These are phyloP conservation scores for Papilio protenor DNA, from an alignment of 2,888 invertebrate species.

Conservation along the genomic window DNA sequence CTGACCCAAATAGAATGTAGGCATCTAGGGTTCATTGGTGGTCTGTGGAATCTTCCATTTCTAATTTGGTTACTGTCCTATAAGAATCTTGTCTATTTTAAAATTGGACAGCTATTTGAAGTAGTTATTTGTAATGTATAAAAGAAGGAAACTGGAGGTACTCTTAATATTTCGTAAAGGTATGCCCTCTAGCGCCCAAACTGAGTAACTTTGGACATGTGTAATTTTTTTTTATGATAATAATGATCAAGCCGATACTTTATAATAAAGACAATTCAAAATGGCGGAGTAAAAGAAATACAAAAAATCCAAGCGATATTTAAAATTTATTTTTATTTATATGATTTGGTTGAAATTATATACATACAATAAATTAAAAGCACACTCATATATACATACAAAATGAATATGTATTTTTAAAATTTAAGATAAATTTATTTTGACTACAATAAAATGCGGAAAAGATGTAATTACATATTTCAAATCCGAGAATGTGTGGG, in stretches of 20 bases:
- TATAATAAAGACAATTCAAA: too few relatives aligned
- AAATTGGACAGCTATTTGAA: neutral
- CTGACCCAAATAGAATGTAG: constrained; percentile 36
- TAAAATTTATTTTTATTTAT: neutral
- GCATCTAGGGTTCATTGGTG: constrained; percentile 3
- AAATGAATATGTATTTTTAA: neutral
- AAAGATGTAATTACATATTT: neutral
- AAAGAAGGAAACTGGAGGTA: neutral
- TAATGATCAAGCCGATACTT: neutral
- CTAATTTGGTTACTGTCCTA: neutral
- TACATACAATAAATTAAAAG: constrained; percentile 45
- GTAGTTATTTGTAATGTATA: neutral
- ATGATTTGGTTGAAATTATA: constrained; percentile 26
- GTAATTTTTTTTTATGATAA: neutral
- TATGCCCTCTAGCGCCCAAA: constrained; percentile 3
- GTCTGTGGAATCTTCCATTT: constrained; percentile 15
- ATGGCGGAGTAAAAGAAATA: neutral
- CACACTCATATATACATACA: constrained; percentile 13
- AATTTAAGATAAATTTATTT: neutral
- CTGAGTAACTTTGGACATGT: neutral
- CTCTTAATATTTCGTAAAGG: neutral
- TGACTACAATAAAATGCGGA: neutral
- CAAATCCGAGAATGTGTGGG: neutral
- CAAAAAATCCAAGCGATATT: neutral
- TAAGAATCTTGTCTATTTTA: neutral